Percentiles rank a stretch among this genome's conserved stretches.
These are phyloP conservation scores for Nephila pilipes DNA, from an alignment of 1,140 invertebrate species.

Conservation along the genomic window DNA sequence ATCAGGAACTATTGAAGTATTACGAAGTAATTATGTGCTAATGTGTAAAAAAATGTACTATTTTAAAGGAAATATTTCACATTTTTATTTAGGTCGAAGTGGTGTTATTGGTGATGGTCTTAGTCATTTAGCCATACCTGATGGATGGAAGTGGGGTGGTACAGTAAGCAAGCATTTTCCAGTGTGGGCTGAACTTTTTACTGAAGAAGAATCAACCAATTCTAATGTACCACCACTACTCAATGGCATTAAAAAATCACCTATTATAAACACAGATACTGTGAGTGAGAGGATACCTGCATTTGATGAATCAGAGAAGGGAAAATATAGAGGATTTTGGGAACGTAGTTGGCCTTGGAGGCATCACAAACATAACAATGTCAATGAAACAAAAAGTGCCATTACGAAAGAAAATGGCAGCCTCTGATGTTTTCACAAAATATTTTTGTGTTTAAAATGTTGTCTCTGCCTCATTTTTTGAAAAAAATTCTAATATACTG, in stretches of 20 bases:
- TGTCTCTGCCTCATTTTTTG: too few species aligned
- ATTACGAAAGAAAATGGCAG: conserved; percentile 65
- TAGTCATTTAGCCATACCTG: conserved; percentile 89
- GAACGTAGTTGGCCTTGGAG: conserved; percentile 61
- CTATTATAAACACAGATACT: not conserved
- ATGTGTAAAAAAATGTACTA: too few species aligned
- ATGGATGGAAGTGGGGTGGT: conserved; percentile 91
- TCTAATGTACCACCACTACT: conserved; percentile 6
- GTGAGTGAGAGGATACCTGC: not conserved
- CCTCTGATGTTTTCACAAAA: conserved; percentile 23
- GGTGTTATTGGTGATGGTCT: conserved; percentile 87
- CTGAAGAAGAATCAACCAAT: conserved; percentile 27
- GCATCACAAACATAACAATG: conserved; percentile 52
- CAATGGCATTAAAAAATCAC: conserved; percentile 49
- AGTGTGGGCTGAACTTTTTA: conserved; percentile 85
- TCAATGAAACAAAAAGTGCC: conserved; percentile 52
- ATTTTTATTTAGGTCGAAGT: conserved; percentile 82
- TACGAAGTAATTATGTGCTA: too few species aligned
- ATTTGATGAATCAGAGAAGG: conserved; percentile 40
- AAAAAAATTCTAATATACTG: too few species aligned
- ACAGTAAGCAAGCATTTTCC: conserved; percentile 87
- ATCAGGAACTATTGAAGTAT: too few species aligned
- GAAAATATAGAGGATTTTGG: conserved; percentile 64
- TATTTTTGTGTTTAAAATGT: too few species aligned
- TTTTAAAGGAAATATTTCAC: too few species aligned